Evolutionary conservation across 2,113 vertebrate species (phyloP).

Genomic region (Pyrgilauda ruficollis): DNA sequence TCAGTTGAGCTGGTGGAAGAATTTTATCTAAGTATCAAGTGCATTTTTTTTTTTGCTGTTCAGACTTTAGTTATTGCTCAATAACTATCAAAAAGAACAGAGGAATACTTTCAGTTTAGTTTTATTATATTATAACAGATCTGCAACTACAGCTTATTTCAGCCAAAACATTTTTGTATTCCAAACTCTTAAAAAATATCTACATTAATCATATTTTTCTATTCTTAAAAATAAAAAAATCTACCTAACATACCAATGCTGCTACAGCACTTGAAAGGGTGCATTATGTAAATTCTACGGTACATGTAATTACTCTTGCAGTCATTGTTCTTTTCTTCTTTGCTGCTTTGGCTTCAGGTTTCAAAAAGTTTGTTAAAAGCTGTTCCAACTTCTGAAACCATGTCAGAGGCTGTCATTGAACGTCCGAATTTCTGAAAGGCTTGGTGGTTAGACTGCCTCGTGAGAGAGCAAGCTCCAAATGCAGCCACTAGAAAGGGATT

Average conservation of each 20-base stretch:
- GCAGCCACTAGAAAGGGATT: slow-evolving; percentile 91
- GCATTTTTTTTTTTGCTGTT: slow-evolving; percentile 21
- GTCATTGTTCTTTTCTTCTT: background rate
- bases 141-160: slow-evolving; percentile 46
- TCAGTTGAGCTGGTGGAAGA: slow-evolving; percentile 41
- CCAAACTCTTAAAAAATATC: slow-evolving; percentile 65
- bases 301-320: background rate
- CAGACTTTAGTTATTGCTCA: slow-evolving; percentile 48
- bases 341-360: slow-evolving; percentile 73
- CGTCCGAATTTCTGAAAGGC: slow-evolving; percentile 90
- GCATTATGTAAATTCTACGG: slow-evolving; percentile 28
- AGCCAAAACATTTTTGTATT: slow-evolving; percentile 45
- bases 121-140: slow-evolving; percentile 68
- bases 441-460: slow-evolving; percentile 88
- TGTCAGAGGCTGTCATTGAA: slow-evolving; percentile 90
- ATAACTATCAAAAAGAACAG: slow-evolving; percentile 58
- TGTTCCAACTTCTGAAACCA: slow-evolving; percentile 89
- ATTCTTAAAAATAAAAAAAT: slow-evolving; percentile 52
- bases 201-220: slow-evolving; percentile 48
- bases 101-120: slow-evolving; percentile 56
- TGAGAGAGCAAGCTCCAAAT: slow-evolving; percentile 89
- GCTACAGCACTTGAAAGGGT: slow-evolving; percentile 54
- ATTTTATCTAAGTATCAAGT: slow-evolving; percentile 34
- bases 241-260: slow-evolving; percentile 60
- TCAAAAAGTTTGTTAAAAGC: slow-evolving; percentile 92